Percentiles rank a stretch among this genome's conserved stretches.
Conservation (phyloP, 2,113 vertebrate genomes). For the Oxyura jamaicensis region DNA sequence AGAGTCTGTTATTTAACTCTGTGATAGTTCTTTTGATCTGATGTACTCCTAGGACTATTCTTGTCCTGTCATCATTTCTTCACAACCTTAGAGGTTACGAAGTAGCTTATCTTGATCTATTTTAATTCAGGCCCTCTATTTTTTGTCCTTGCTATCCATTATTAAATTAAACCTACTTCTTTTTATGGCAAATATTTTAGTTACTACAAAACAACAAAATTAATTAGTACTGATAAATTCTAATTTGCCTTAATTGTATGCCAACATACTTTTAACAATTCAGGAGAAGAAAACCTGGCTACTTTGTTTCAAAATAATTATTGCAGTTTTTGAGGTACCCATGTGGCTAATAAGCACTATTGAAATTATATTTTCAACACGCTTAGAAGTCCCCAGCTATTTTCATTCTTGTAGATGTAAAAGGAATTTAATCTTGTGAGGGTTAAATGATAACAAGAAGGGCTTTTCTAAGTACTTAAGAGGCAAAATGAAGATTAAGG, state of each 20-base stretch:
- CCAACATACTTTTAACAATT: not conserved
- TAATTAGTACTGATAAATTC: not conserved
- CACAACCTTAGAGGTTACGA: not conserved
- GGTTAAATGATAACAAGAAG: not conserved
- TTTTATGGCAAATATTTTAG: not conserved
- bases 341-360: not conserved
- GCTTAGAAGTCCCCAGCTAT: not conserved
- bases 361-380: not conserved
- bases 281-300: not conserved
- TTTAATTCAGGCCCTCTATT: not conserved
- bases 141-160: not conserved
- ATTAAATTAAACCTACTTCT: not conserved
- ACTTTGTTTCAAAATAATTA: not conserved
- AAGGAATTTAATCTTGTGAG: not conserved
- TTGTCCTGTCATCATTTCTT: not conserved
- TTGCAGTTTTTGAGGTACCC: not conserved
- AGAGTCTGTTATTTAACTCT: not conserved
- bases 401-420: not conserved
- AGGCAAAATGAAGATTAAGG: not conserved
- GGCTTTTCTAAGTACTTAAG: not conserved
- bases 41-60: not conserved
- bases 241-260: not conserved
- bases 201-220: not conserved
- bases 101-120: not conserved
- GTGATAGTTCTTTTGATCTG: not conserved